These are phyloP conservation scores for Xylocampa areola DNA, from an alignment of 2,888 invertebrate species.

Conservation along the genomic window DNA sequence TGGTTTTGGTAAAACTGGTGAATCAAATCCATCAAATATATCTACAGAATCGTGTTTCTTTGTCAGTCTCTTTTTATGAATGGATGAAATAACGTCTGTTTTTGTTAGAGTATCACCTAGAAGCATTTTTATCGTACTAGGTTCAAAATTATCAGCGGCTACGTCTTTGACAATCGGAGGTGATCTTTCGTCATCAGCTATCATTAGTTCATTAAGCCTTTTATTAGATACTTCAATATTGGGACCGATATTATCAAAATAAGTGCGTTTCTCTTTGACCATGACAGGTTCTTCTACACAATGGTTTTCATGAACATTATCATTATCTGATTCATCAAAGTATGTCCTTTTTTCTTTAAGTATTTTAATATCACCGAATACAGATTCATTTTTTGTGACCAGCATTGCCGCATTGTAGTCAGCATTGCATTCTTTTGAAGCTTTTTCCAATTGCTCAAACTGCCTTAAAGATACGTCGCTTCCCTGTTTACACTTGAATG, in stretches of 20 bases:
- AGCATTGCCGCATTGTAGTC: too few species aligned
- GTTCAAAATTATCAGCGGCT: slow-evolving; percentile 65
- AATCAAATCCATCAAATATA: slow-evolving; percentile 74
- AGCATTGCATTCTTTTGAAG: slow-evolving; percentile 58
- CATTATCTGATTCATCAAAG: slow-evolving; percentile 58
- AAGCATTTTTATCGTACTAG: slow-evolving; percentile 75
- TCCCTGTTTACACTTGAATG: slow-evolving; percentile 62
- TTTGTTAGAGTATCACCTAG: slow-evolving; percentile 76
- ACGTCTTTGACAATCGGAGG: slow-evolving; percentile 79
- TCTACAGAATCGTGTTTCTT: slow-evolving; percentile 77
- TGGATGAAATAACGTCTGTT: slow-evolving; percentile 62
- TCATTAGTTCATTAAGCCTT: slow-evolving; percentile 53
- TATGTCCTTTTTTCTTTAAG: slow-evolving; percentile 69
- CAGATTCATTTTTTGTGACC: slow-evolving; percentile 34
- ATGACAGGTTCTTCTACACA: slow-evolving; percentile 21
- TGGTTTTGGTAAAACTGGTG: slow-evolving; percentile 57
- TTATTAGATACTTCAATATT: slow-evolving; percentile 55
- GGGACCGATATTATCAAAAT: slow-evolving; percentile 69
- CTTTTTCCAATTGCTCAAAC: slow-evolving; percentile 77
- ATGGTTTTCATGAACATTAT: slow-evolving; percentile 21
- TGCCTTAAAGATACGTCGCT: slow-evolving; percentile 74
- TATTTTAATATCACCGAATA: slow-evolving; percentile 63
- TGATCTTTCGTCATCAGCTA: slow-evolving; percentile 68
- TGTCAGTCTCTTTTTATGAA: slow-evolving; percentile 59
- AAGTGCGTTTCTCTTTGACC: slow-evolving; percentile 64